Percentiles rank a stretch among this genome's conserved stretches.
Conservation (phyloP, 2,113 vertebrate genomes). For the Lagenorhynchus albirostris region DNA sequence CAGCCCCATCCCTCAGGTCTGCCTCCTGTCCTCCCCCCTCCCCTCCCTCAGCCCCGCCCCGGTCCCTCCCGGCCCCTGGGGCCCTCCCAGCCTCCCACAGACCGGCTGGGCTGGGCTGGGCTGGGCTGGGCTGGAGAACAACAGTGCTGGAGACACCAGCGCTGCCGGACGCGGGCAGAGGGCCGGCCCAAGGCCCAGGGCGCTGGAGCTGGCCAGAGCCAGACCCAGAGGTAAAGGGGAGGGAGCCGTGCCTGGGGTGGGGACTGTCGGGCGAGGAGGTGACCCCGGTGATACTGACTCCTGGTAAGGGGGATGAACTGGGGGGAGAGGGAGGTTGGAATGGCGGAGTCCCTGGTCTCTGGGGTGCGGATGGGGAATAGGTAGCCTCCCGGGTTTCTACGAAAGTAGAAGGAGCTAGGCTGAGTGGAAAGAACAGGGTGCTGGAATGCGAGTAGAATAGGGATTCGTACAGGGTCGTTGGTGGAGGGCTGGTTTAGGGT, state of each 20-base stretch:
- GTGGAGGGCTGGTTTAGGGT: neutral
- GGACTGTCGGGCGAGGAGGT: neutral
- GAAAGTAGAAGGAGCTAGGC: neutral
- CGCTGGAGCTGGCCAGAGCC: neutral
- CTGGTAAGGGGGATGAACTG: neutral
- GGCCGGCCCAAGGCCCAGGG: neutral
- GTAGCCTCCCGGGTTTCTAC: too few relatives aligned
- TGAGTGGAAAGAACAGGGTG: neutral
- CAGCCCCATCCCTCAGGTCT: neutral
- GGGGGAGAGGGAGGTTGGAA: neutral
- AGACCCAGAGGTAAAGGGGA: constrained; percentile 44
- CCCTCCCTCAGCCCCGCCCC: neutral
- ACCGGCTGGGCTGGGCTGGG: neutral
- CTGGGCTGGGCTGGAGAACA: neutral
- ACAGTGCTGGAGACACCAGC: neutral
- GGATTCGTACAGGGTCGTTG: neutral
- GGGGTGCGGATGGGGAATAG: neutral
- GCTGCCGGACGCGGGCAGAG: neutral
- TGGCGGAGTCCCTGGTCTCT: neutral
- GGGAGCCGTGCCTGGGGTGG: neutral
- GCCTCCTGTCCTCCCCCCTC: neutral
- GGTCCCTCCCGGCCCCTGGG: constrained; percentile 49
- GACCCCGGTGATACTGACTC: neutral
- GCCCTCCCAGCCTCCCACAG: constrained; percentile 17
- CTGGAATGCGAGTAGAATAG: neutral